Evolutionary conservation across 2,888 invertebrate genomes (phyloP), one percentile per base, ranked within the genome.

Genomic region (Agrotis ipsilon): DNA sequence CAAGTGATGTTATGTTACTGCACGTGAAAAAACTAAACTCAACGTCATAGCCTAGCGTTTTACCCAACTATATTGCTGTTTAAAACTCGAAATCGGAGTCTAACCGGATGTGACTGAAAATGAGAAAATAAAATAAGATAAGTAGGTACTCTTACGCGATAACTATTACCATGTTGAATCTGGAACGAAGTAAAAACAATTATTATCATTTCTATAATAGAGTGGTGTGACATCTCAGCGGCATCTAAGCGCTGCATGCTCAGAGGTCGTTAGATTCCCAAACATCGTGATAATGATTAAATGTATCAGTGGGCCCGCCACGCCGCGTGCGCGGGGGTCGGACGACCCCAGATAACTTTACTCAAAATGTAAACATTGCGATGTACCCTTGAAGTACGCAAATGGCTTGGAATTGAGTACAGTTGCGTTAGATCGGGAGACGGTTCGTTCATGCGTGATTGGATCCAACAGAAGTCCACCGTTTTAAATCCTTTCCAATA

Each of bases 361-460:
- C 48, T 52, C 58, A 39, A 68, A 72, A 67, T 74, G 59, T 80
- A 81, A 80, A 83, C 76, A 81, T 48, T 75, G 70, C 55, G 67
- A 72, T 75, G 27, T 80, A 68, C 68, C 75, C 78, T 78, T 83
- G 72, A 83, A 48, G 32, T 68, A 52, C 51, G 52, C 7, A 65
- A 21, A 32, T 27, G 11, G 48, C 5, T 74, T 62, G 54, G 39
- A 73, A 52, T 57, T 71, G 3, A 21, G 13, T 49, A 59, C 19
- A 54, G 45, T 58, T 66, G 19, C 24, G 24, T 57, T 57, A 24
- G 45, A 58, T 39, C n/a, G 45, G 49, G 45, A 70, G 49, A 49
- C 13, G 13, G 51, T 63, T 9, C 39, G 52, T 54, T 58, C 51
- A 43, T 45, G n/a, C 13, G 27, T 52, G 11, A 21, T n/a, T 39